Conservation (phyloP, 2,113 vertebrate species). For the Dasyornis broadbenti region DNA sequence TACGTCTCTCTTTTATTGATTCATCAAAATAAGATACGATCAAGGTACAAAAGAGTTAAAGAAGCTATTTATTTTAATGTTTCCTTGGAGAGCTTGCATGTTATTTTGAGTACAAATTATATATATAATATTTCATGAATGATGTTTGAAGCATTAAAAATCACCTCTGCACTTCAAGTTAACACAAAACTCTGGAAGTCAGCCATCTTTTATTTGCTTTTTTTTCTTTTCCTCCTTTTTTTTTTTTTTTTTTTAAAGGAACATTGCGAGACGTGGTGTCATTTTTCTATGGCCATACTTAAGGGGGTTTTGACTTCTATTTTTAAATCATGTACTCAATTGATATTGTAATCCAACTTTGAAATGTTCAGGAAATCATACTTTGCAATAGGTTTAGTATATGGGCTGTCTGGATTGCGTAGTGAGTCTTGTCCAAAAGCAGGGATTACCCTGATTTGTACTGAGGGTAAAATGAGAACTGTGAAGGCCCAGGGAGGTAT, state of each 20-base stretch:
- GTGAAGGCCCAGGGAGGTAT: not conserved
- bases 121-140: conserved; percentile 77
- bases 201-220: conserved; percentile 59
- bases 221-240: not conserved
- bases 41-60: conserved; percentile 81
- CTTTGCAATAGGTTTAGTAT: not conserved
- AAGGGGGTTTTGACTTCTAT: not conserved
- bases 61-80: conserved; percentile 81
- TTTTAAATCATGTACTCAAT: conserved; percentile 2
- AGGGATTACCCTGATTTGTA: conserved; percentile 42
- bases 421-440: conserved; percentile 11
- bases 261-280: conserved; percentile 29
- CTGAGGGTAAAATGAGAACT: conserved; percentile 1
- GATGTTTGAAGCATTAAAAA: conserved; percentile 74
- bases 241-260: conserved; percentile 27
- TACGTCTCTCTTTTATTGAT: conserved; percentile 71
- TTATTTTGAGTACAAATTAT: conserved; percentile 79
- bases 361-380: conserved; percentile 21
- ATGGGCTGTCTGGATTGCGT: not conserved
- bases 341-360: conserved; percentile 4
- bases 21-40: conserved; percentile 79
- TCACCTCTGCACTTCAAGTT: conserved; percentile 74
- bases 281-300: conserved; percentile 16
- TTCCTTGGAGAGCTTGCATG: conserved; percentile 73
- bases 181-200: conserved; percentile 69